phyloP scores from a whole-genome alignment of 2,888 invertebrate species.

The Phortica magna region DNA sequence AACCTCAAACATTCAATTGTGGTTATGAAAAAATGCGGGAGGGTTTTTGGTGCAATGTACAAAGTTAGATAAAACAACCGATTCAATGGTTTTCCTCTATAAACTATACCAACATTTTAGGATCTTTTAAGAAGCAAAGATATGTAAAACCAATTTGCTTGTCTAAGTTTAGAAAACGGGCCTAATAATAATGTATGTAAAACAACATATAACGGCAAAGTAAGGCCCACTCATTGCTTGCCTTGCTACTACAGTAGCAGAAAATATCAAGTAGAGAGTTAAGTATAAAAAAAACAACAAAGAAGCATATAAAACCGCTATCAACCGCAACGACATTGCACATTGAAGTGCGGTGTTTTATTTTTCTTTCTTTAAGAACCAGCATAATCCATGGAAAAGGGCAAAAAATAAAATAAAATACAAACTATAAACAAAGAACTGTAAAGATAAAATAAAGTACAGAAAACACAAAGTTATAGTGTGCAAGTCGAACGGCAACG shows the following conservation, averaged over 20 bases:
- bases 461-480: background rate
- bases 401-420: background rate
- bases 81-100: no score
- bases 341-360: slow-evolving; percentile 29
- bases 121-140: no score
- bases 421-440: slow-evolving; percentile 27
- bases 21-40: no score
- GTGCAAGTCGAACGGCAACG: background rate
- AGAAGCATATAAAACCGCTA: slow-evolving; percentile 24
- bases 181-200: no score
- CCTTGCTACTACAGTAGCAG: background rate
- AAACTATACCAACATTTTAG: no score
- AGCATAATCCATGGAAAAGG: slow-evolving; percentile 1
- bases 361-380: slow-evolving; percentile 1
- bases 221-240: no score
- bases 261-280: background rate
- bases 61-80: no score
- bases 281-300: slow-evolving; percentile 4
- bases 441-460: slow-evolving; percentile 26
- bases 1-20: no score
- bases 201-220: no score
- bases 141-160: no score
- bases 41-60: no score
- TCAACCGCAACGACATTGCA: slow-evolving; percentile 43
- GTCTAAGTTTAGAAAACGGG: no score